Evolutionary conservation across 2,113 vertebrate species (phyloP).

Genomic region (Toxostoma redivivum): DNA sequence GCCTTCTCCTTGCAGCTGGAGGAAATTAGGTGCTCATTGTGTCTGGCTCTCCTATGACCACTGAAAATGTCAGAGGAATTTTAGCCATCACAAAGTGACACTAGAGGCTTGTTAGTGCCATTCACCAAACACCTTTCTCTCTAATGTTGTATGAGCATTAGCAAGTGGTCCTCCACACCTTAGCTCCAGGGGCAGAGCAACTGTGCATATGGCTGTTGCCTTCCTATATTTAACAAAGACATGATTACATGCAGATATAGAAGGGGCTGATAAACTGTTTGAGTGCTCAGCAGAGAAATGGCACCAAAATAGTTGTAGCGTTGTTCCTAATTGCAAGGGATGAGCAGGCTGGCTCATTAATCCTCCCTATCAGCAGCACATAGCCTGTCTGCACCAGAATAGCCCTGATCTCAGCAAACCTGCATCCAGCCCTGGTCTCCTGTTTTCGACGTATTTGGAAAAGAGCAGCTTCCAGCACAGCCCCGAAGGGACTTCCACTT

Average conservation of each 20-base stretch:
- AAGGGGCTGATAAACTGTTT: conserved; percentile 62
- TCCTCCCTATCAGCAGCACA: conserved; percentile 83
- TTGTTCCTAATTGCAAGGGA: conserved; percentile 89
- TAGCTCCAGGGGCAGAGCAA: neutral
- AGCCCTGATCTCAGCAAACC: conserved; percentile 84
- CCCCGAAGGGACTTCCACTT: conserved; percentile 42
- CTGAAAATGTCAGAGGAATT: neutral
- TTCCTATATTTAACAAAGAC: conserved; percentile 75
- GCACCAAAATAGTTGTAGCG: conserved; percentile 81
- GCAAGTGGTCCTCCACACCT: neutral
- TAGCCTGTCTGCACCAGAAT: conserved; percentile 85
- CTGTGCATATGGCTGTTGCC: conserved; percentile 1
- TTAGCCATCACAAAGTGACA: neutral
- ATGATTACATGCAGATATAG: conserved; percentile 15
- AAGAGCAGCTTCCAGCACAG: conserved; percentile 52
- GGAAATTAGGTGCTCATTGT: neutral
- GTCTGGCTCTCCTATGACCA: neutral
- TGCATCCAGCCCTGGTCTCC: conserved; percentile 57
- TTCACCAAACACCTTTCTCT: neutral
- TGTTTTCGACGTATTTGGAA: conserved; percentile 86
- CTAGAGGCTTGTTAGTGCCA: neutral
- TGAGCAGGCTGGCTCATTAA: conserved; percentile 87
- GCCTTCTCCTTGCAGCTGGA: neutral
- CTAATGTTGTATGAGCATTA: neutral
- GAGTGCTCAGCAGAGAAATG: conserved; percentile 82